A percentile compares a stretch with the other conserved stretches of the same genome.
Conservation (phyloP, 2,888 invertebrate species). For the Caenorhabditis japonica region DNA sequence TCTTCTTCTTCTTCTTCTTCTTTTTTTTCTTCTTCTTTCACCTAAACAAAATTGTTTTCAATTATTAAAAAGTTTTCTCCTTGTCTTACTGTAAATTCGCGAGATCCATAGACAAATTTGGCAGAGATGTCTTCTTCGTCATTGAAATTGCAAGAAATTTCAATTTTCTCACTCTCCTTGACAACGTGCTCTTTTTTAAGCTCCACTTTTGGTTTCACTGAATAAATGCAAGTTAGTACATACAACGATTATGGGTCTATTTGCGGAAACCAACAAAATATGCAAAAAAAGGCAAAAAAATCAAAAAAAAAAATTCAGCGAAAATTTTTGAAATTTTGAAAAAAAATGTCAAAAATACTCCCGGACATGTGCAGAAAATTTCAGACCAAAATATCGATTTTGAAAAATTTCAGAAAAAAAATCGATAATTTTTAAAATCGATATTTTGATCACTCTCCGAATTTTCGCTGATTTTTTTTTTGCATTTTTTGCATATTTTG, state of each 20-base stretch:
- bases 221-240: slow-evolving; percentile 6
- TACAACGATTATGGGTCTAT: background rate
- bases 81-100: slow-evolving; percentile 57
- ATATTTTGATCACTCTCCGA: too few relatives aligned
- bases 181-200: slow-evolving; percentile 49
- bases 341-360: too few relatives aligned
- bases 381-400: too few relatives aligned
- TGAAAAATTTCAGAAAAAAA: too few relatives aligned
- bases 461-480: too few relatives aligned
- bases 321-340: too few relatives aligned
- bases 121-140: slow-evolving; percentile 59
- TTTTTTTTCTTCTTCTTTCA: background rate
- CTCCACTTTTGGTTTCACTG: slow-evolving; percentile 65
- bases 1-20: slow-evolving; percentile 29
- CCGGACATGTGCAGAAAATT: too few relatives aligned
- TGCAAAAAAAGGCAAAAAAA: too few relatives aligned
- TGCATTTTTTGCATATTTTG: too few relatives aligned
- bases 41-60: slow-evolving; percentile 1
- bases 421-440: too few relatives aligned
- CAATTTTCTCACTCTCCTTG: slow-evolving; percentile 58
- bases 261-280: too few relatives aligned
- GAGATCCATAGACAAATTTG: slow-evolving; percentile 59
- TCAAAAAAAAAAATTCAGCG: too few relatives aligned
- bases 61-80: background rate
- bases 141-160: slow-evolving; percentile 57